These are phyloP conservation scores for Vanessa tameamea DNA, from an alignment of 1,140 invertebrate genomes.

Conservation along the genomic window DNA sequence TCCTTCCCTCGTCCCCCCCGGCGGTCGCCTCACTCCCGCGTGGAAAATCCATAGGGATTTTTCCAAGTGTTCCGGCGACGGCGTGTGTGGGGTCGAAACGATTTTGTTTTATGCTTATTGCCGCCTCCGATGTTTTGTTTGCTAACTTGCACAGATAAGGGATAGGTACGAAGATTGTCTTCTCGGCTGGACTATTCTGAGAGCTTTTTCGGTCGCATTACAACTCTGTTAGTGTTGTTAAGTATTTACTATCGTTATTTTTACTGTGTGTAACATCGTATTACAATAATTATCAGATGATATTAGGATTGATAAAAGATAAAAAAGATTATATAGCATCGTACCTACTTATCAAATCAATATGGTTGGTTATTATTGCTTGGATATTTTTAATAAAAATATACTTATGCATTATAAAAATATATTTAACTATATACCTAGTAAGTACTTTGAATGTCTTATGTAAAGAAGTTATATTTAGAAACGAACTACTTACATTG, in stretches of 20 bases:
- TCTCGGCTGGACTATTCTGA: slow-evolving; percentile 44
- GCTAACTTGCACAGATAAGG: slow-evolving; percentile 75
- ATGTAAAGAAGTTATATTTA: too few species aligned
- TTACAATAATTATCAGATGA: background rate
- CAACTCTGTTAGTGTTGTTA: slow-evolving; percentile 4
- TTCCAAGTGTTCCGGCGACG: slow-evolving; percentile 78
- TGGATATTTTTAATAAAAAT: too few species aligned
- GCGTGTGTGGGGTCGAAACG: slow-evolving; percentile 75
- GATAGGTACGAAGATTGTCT: slow-evolving; percentile 61
- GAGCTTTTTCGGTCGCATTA: slow-evolving; percentile 11
- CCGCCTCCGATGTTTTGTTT: slow-evolving; percentile 77
- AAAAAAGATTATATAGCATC: too few species aligned
- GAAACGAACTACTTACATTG: too few species aligned
- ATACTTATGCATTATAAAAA: too few species aligned
- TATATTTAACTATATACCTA: too few species aligned
- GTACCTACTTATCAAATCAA: too few species aligned
- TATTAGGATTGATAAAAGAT: too few species aligned
- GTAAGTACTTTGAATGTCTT: too few species aligned
- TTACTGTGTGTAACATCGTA: background rate
- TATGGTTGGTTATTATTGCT: too few species aligned
- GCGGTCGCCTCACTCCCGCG: slow-evolving; percentile 59
- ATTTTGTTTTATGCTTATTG: slow-evolving; percentile 80
- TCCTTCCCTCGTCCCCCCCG: slow-evolving; percentile 64
- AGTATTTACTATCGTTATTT: background rate
- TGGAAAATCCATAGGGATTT: slow-evolving; percentile 81